phyloP scores from a whole-genome alignment of 2,888 invertebrate genomes.

The Pyrgus malvae region DNA sequence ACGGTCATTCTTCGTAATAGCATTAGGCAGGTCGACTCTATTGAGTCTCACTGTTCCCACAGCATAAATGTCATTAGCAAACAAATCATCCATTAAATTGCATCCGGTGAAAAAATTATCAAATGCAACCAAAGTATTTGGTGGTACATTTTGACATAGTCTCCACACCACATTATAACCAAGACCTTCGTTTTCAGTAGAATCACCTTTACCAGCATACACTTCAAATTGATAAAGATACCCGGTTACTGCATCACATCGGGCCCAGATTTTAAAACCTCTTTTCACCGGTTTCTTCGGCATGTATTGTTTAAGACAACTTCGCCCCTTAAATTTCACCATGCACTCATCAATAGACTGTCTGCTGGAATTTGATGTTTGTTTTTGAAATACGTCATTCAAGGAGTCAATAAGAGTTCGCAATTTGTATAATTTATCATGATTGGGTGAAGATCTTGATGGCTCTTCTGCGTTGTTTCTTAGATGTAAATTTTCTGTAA shows the following conservation, averaged over 20 bases:
- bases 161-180: background rate
- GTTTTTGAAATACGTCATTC: too few relatives aligned
- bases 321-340: too few relatives aligned
- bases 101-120: background rate
- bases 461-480: too few relatives aligned
- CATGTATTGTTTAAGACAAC: too few relatives aligned
- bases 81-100: background rate
- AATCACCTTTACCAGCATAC: background rate
- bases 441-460: too few relatives aligned
- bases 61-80: background rate
- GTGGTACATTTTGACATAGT: background rate
- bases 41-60: conserved; percentile 42
- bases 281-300: too few relatives aligned
- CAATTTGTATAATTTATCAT: too few relatives aligned
- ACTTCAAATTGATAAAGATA: background rate
- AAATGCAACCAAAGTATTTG: background rate
- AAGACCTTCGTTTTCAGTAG: background rate
- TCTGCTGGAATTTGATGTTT: too few relatives aligned
- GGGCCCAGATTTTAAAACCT: background rate
- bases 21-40: conserved; percentile 38
- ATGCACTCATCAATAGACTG: too few relatives aligned
- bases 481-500: too few relatives aligned
- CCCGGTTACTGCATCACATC: background rate
- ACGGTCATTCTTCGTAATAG: conserved; percentile 37
- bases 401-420: too few relatives aligned